Evolutionary conservation across 2,113 vertebrate species (phyloP), one percentile per base, ranked within the genome.

Genomic region (Serranochromis macrocephalus): DNA sequence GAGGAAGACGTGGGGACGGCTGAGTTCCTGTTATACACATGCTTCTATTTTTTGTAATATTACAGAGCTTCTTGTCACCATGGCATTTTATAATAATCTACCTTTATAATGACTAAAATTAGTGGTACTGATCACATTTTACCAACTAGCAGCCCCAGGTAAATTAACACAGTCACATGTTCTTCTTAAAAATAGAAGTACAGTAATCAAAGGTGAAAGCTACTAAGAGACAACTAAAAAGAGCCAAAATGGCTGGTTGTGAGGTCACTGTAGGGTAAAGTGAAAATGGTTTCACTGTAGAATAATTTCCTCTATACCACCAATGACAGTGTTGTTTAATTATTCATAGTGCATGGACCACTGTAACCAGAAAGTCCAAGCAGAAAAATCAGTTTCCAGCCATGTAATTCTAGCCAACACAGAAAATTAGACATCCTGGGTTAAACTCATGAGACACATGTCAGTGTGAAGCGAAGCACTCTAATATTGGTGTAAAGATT

Each of bases 331-430:
- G 7, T 80, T 51, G 42, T 54, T 10, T 68, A 38, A 58, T 73
- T 51, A 26, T 54, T 85, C 82, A 19, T 47, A 33, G 42, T 38
- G 73, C 4, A 63, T 68, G 17, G 54, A 71, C 42, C 49, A 31
- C 38, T 21, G 45, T 13, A 66, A 81, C 45, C 86, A 90, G 87
- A 92, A 92, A 84, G 63, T 66, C n/a, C 42, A 57, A 21, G 63
- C 85, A 88, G 92, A 93, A 94, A 92, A 89, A 51, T 49, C 85
- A 19, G 9, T 29, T 93, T 90, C 9, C 38, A 81, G 5, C 36
- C 5, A 42, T 31, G 54, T n/a, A 81, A 29, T 19, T 57, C 13
- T 7, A 81, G 53, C 80, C 11, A 45, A 45, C 19, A 45, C 33
- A 42, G 16, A 45, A 31, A 58, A 78, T 78, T 2, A 13, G 42